Percentiles rank a stretch among this genome's conserved stretches.
phyloP scores from a whole-genome alignment of 2,113 vertebrate species.

The Pedetes capensis region DNA sequence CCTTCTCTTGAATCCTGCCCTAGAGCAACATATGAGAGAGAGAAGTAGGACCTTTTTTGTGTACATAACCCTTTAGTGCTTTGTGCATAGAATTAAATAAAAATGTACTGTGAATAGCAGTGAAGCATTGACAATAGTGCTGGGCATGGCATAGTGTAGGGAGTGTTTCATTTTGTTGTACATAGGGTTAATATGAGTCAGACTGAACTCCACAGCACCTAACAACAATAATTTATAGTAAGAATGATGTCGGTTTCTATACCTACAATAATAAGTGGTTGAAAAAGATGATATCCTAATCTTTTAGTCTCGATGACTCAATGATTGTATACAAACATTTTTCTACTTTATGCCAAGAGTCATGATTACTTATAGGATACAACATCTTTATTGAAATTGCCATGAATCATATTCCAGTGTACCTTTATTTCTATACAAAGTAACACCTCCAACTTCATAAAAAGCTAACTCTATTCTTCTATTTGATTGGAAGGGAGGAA shows the following conservation, averaged over 20 bases:
- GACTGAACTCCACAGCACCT: no score
- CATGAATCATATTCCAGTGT: neutral
- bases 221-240: no score
- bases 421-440: neutral
- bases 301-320: slow-evolving; percentile 7
- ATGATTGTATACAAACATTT: neutral
- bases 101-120: no score
- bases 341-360: neutral
- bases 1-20: neutral
- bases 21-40: neutral
- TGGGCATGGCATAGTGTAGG: no score
- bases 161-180: no score
- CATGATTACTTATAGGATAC: neutral
- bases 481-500: neutral
- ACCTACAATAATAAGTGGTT: neutral
- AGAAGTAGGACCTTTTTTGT: neutral
- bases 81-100: neutral
- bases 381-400: neutral
- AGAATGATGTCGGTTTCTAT: neutral
- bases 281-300: neutral
- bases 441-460: neutral
- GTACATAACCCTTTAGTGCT: neutral
- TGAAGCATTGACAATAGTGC: no score
- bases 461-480: neutral
- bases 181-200: no score